Base-by-base conservation (phyloP, 2,888 invertebrate genomes). In the Mycogona germanica region DNA sequence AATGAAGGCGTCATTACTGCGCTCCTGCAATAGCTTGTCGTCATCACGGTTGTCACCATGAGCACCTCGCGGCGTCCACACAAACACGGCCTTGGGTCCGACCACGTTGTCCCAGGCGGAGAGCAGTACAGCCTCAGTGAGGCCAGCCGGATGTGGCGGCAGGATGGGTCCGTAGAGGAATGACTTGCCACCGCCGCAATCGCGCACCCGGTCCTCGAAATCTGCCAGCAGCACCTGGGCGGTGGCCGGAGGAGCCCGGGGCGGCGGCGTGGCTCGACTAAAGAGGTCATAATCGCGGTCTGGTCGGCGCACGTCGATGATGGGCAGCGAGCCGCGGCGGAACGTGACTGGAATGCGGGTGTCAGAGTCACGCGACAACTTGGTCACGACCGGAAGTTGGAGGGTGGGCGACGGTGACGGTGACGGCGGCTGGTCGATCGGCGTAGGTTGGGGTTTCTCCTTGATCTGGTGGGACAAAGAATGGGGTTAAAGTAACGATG, bases 51-150 rank as follows among this genome's bases (percentile, higher is more conserved):
- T n/a, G 6, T 6, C 12, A 6, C 6, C 19, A n/a, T 25, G 9
- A 19, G n/a, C 30, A n/a, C 19, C 7, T 12, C 48, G 5, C 19
- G 14, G 52, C 26, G 28, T 42, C 56, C 56, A 56, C 21, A 55
- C 37, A 28, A 49, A 55, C 17, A 38, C 30, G 9, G 52, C 50
- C 40, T 56, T 49, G 19, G 56, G 56, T 17, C 56, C 56, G 7
- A 56, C 45, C 12, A 56, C 38, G 19, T 56, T 56, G 25, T 55
- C 56, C 56, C 56, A 56, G 19, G 32, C 47, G 1, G 56, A 44
- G 3, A 56, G 28, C 19, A 55, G 19, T 5, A 56, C 29, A 6
- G 48, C 50, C 3, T 53, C 49, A n/a, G 49, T 14, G 26, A 53
- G 28, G 19, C 32, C 17, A 26, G 48, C 53, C 26, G 25, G 40